Evolutionary conservation across 2,888 invertebrate species (phyloP), one percentile per base, ranked within the genome.

Genomic region (Galeruca laticollis): DNA sequence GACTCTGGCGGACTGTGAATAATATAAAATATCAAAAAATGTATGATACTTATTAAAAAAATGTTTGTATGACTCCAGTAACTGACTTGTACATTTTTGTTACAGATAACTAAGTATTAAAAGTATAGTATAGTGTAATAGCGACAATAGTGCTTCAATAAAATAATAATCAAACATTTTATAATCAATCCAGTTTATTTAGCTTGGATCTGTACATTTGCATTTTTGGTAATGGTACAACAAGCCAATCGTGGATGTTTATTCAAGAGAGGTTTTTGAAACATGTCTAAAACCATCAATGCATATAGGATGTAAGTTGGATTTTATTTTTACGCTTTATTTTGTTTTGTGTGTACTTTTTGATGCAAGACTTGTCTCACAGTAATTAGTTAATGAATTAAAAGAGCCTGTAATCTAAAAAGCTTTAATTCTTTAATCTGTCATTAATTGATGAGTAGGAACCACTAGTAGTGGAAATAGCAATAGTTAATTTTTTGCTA

Each of bases 231-330:
- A 74, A 77, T 78, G 79, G 77, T 78, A 77, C 73, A 57, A 66
- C 70, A 68, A 72, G 61, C 70, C 69, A 60, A 71, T 68, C 54
- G 73, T 66, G 73, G 72, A 74, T 69, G 64, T 64, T 56, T 60
- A 64, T 51, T 68, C 71, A 69, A 60, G 60, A 72, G 76, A 71
- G 71, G 60, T 68, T 70, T 70, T 64, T 72, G 75, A 78, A 79
- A 80, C 73, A 94, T 94, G 92, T 94, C 94, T 87, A 94, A 94
- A 89, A 93, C 93, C 85, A 91, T 94, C 86, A 94, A 94, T 89
- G 94, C 94, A 84, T 94, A 94, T 87, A 92, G 94, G 90, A 94
- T 94, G 94, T 94, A 88, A 94, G 93, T 93, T 89, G 82, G 68
- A 63, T 70, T 75, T 75, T 71, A 69, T 74, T 72, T 74, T 78